These are phyloP conservation scores for Ceratotherium simum DNA, from an alignment of 2,113 vertebrate species.

Conservation along the genomic window DNA sequence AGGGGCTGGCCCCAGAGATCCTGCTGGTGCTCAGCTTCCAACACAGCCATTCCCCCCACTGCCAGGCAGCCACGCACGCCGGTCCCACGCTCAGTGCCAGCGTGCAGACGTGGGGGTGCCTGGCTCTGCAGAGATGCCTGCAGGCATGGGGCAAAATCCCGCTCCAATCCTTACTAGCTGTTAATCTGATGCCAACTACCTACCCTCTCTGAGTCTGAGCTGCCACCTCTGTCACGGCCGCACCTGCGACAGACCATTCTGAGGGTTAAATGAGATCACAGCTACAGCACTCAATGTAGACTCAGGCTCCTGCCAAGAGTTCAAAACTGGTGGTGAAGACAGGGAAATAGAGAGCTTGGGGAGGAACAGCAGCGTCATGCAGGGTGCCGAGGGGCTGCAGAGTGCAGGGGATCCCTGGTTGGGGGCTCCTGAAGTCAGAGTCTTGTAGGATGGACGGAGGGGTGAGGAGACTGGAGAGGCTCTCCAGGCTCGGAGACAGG, in stretches of 20 bases:
- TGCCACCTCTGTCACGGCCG: not conserved
- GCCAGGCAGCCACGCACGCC: rapidly evolving
- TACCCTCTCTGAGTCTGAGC: rapidly evolving
- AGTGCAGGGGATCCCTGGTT: too few species aligned
- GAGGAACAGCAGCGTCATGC: rapidly evolving
- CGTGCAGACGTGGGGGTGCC: not conserved
- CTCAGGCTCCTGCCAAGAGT: rapidly evolving
- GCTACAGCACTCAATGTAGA: rapidly evolving
- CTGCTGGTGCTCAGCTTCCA: rapidly evolving
- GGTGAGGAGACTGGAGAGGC: not conserved
- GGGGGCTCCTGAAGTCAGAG: not conserved
- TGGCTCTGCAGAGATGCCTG: not conserved
- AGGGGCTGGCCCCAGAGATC: not conserved
- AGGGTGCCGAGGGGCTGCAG: too few species aligned
- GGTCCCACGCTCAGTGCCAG: not conserved
- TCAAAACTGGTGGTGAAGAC: not conserved
- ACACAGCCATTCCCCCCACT: rapidly evolving
- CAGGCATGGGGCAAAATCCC: not conserved
- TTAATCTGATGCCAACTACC: not conserved
- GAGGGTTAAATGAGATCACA: rapidly evolving
- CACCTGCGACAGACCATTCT: rapidly evolving
- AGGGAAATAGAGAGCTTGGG: not conserved
- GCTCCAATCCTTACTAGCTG: not conserved
- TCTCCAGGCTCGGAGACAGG: not conserved
- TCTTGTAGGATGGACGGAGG: not conserved